phyloP scores from a whole-genome alignment of 2,797 vertebrate species.

The Sparus aurata region DNA sequence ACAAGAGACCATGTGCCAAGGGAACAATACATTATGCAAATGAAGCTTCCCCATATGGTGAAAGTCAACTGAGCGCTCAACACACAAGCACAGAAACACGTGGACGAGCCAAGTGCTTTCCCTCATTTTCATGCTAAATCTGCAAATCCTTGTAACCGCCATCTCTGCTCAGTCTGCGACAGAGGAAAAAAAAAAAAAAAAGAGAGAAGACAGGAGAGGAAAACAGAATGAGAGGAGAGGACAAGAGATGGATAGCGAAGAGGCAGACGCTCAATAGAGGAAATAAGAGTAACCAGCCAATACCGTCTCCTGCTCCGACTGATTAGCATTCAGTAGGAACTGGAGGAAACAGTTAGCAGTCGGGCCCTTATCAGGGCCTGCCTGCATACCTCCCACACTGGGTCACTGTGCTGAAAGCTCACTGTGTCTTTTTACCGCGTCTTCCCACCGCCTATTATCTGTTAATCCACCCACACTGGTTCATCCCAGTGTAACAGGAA shows the following conservation, averaged over 20 bases:
- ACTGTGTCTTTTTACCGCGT: slow-evolving; percentile 56
- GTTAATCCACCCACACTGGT: slow-evolving; percentile 77
- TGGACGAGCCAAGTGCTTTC: slow-evolving; percentile 50
- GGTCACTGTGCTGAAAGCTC: slow-evolving; percentile 74
- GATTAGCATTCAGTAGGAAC: slow-evolving; percentile 75
- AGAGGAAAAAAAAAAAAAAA: slow-evolving; percentile 18
- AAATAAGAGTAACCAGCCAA: slow-evolving; percentile 65
- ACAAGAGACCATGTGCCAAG: slow-evolving; percentile 51
- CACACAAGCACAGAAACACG: slow-evolving; percentile 21
- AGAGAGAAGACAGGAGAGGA: slow-evolving; percentile 27
- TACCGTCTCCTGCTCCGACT: slow-evolving; percentile 58
- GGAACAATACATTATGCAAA: slow-evolving; percentile 78
- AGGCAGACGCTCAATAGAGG: slow-evolving; percentile 55
- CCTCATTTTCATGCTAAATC: slow-evolving; percentile 78
- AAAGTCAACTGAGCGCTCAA: slow-evolving; percentile 36
- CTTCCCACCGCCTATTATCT: slow-evolving; percentile 72
- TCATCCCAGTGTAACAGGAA: slow-evolving; percentile 69
- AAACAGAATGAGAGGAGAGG: slow-evolving; percentile 47
- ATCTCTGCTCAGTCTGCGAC: slow-evolving; percentile 61
- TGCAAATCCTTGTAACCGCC: slow-evolving; percentile 68
- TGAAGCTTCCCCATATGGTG: slow-evolving; percentile 72
- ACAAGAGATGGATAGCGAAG: slow-evolving; percentile 55
- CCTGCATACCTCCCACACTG: slow-evolving; percentile 78
- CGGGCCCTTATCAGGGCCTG: slow-evolving; percentile 74
- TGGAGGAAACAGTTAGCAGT: slow-evolving; percentile 70